Conservation (phyloP, 2,888 invertebrate species). For the Coelogynopora nodosa region DNA sequence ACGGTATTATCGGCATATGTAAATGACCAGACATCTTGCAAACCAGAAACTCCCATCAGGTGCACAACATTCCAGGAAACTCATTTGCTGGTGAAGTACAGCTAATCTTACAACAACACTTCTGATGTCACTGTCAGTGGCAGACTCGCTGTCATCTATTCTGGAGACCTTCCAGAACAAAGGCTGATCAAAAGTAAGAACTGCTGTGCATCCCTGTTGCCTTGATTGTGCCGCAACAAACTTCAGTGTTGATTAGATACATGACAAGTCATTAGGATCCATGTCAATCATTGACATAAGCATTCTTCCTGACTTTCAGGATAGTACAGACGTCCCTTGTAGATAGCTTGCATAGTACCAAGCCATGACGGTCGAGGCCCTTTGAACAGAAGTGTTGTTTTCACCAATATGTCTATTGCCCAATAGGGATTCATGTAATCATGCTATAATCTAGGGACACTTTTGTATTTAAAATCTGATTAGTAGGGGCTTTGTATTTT, state of each 20-base stretch:
- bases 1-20: conserved; percentile 50
- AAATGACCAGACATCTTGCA: conserved; percentile 49
- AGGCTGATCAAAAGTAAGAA: neutral
- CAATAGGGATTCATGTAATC: neutral
- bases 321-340: neutral
- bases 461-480: neutral
- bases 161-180: neutral
- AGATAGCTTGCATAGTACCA: neutral
- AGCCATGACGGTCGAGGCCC: too few relatives aligned
- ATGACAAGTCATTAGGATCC: too few relatives aligned
- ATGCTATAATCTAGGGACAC: neutral
- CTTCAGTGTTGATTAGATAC: too few relatives aligned
- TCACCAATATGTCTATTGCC: neutral
- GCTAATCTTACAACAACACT: conserved; percentile 47
- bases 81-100: conserved; percentile 50
- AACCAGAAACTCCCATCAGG: conserved; percentile 50
- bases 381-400: neutral
- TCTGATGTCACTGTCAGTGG: neutral
- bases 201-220: neutral
- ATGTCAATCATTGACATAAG: neutral
- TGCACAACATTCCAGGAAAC: conserved; percentile 51
- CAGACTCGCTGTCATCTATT: neutral
- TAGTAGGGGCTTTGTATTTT: neutral
- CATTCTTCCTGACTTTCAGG: neutral
- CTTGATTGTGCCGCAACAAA: neutral